Percentiles rank a stretch among this genome's conserved stretches.
These are phyloP conservation scores for Capitulum mitella DNA, from an alignment of 2,888 invertebrate genomes.

Conservation along the genomic window DNA sequence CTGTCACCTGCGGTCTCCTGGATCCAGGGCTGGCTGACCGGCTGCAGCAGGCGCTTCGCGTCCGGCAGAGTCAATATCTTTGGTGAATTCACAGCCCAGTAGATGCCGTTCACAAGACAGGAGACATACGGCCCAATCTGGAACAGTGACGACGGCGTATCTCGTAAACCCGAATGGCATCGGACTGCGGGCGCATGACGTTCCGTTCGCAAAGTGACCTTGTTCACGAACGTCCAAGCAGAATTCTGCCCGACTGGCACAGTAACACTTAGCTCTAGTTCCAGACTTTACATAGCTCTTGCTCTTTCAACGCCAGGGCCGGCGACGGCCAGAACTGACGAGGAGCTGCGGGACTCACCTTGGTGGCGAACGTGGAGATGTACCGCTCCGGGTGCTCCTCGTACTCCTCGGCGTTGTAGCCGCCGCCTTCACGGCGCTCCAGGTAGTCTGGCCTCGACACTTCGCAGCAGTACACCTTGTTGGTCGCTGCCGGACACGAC, in stretches of 20 bases:
- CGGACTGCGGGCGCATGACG: no score
- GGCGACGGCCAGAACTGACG: no score
- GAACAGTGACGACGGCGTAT: no score
- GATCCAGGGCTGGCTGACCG: slow-evolving; percentile 86
- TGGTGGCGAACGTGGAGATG: slow-evolving; percentile 90
- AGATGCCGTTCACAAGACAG: slow-evolving; percentile 94
- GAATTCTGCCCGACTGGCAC: no score
- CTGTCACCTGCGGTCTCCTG: slow-evolving; percentile 64
- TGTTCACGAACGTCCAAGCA: no score
- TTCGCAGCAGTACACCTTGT: slow-evolving; percentile 93
- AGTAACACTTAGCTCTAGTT: no score
- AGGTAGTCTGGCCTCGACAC: slow-evolving; percentile 89
- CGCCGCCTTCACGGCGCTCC: slow-evolving; percentile 83
- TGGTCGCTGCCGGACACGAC: slow-evolving; percentile 57
- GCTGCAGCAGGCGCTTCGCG: slow-evolving; percentile 84
- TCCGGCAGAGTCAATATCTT: slow-evolving; percentile 95
- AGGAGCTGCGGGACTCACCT: slow-evolving; percentile 53
- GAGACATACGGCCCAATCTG: slow-evolving; percentile 95
- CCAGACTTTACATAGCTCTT: no score
- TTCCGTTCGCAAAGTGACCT: no score
- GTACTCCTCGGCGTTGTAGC: slow-evolving; percentile 83
- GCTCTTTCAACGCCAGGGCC: no score
- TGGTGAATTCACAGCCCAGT: slow-evolving; percentile 96
- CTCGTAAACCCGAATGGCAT: no score
- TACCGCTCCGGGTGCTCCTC: slow-evolving; percentile 88